These are phyloP conservation scores for Erpetoichthys calabaricus DNA, from an alignment of 2,797 vertebrate species.

Conservation along the genomic window DNA sequence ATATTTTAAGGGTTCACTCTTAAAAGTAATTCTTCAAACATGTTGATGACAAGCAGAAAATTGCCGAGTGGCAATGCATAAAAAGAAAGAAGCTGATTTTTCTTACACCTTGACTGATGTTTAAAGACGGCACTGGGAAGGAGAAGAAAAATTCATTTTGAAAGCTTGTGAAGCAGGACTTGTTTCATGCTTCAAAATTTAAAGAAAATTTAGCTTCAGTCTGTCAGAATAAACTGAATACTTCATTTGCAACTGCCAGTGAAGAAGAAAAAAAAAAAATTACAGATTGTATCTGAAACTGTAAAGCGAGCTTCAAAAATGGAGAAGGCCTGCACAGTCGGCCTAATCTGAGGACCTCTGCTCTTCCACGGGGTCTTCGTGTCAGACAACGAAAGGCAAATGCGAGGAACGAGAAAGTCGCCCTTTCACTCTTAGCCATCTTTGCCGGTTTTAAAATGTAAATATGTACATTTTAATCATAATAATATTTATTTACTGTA, in stretches of 20 bases:
- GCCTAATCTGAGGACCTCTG: too few relatives aligned
- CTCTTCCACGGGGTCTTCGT: too few relatives aligned
- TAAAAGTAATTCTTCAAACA: not conserved
- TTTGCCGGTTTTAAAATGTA: too few relatives aligned
- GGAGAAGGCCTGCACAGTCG: too few relatives aligned
- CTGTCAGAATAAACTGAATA: not conserved
- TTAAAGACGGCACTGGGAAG: not conserved
- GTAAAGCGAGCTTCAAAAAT: too few relatives aligned
- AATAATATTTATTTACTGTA: too few relatives aligned
- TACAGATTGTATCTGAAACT: too few relatives aligned
- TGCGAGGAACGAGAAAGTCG: too few relatives aligned
- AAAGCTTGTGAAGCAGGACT: not conserved
- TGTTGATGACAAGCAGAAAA: not conserved
- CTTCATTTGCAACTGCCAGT: slow-evolving; percentile 1
- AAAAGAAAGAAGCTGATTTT: not conserved
- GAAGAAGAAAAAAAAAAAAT: not conserved
- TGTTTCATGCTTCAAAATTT: not conserved
- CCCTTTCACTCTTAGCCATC: too few relatives aligned
- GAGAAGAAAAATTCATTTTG: not conserved
- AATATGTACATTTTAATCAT: too few relatives aligned
- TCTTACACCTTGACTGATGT: not conserved
- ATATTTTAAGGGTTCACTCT: too few relatives aligned
- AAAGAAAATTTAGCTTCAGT: not conserved
- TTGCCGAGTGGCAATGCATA: not conserved
- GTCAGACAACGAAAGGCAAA: too few relatives aligned